phyloP scores from a whole-genome alignment of 2,888 invertebrate genomes.

The Agrilus cyanescens region DNA sequence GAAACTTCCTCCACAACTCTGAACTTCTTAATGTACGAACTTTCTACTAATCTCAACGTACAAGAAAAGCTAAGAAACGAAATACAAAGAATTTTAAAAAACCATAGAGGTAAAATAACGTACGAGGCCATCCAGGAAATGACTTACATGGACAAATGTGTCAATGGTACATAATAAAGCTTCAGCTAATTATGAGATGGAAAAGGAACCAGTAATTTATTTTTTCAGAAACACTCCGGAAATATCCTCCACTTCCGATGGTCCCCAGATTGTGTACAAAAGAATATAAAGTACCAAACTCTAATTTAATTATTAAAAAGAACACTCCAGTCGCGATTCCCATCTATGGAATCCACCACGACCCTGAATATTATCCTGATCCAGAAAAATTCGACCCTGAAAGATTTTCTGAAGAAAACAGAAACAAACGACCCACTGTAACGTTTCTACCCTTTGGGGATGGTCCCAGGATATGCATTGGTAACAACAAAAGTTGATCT shows the following conservation, averaged over 20 bases:
- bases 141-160: constrained; percentile 37
- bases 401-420: constrained; percentile 43
- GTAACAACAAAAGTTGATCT: no score
- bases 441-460: constrained; percentile 47
- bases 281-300: constrained; percentile 21
- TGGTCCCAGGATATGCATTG: constrained; percentile 45
- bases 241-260: constrained; percentile 23
- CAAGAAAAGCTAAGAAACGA: constrained; percentile 36
- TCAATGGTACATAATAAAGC: constrained; percentile 22
- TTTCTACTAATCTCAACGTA: constrained; percentile 35
- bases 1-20: constrained; percentile 32
- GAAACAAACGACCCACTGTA: constrained; percentile 35
- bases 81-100: constrained; percentile 29
- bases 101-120: constrained; percentile 32
- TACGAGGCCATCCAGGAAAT: constrained; percentile 38
- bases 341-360: constrained; percentile 21
- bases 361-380: constrained; percentile 34
- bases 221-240: constrained; percentile 23
- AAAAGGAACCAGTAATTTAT: neutral
- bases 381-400: constrained; percentile 51
- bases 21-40: constrained; percentile 37
- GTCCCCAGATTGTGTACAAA: constrained; percentile 18
- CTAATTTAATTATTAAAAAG: constrained; percentile 18
- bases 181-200: neutral
- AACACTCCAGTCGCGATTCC: constrained; percentile 17